Conservation (phyloP, 2,888 invertebrate species). For the Spilosoma lubricipeda region DNA sequence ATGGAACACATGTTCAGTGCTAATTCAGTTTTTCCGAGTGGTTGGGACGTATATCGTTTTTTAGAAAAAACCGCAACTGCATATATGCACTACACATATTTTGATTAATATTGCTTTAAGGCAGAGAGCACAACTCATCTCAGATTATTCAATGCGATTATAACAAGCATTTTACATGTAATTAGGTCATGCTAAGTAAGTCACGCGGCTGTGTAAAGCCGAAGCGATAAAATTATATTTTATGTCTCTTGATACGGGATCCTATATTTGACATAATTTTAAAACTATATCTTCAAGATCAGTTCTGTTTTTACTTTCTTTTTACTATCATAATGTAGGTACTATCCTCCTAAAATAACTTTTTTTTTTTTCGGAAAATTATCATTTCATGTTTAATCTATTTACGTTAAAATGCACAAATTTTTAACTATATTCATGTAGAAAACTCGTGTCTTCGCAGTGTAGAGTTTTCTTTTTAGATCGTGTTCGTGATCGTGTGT, state of each 20-base stretch:
- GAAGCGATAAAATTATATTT: conserved; percentile 10
- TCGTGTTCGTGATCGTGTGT: too few relatives aligned
- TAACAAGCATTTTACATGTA: conserved; percentile 11
- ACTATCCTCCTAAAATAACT: too few relatives aligned
- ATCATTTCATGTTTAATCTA: too few relatives aligned
- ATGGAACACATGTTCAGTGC: neutral
- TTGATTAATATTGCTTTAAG: neutral
- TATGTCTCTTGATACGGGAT: neutral
- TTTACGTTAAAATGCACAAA: too few relatives aligned
- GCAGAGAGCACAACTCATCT: neutral
- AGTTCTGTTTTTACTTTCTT: too few relatives aligned
- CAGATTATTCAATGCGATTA: conserved; percentile 1
- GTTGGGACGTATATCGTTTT: neutral
- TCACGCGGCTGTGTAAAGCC: conserved; percentile 1
- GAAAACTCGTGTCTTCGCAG: too few relatives aligned
- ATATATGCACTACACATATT: neutral
- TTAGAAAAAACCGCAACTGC: neutral
- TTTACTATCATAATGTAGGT: too few relatives aligned
- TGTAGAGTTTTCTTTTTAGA: too few relatives aligned
- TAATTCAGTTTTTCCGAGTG: neutral
- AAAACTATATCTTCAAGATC: neutral
- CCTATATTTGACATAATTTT: neutral
- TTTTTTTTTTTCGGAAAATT: too few relatives aligned
- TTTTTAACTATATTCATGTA: too few relatives aligned
- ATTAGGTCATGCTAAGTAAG: conserved; percentile 9